These are phyloP conservation scores for Cephus runcator DNA, from an alignment of 2,888 invertebrate genomes.

Conservation along the genomic window DNA sequence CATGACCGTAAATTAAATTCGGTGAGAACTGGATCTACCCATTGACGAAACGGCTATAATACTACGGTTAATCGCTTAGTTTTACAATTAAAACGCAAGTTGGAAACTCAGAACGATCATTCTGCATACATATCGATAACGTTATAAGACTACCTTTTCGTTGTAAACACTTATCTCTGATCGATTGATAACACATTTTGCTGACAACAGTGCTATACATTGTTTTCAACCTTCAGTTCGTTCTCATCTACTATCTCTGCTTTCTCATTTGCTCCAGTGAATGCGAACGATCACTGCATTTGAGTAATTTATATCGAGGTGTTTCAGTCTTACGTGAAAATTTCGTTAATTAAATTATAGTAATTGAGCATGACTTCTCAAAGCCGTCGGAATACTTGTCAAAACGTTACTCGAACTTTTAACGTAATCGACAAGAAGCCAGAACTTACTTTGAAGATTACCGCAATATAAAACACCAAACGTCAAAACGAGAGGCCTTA, in stretches of 20 bases:
- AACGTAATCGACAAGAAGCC: background rate
- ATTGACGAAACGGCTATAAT: background rate
- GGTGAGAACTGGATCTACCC: constrained; percentile 12
- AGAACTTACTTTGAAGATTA: too few species aligned
- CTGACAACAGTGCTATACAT: background rate
- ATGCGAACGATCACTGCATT: background rate
- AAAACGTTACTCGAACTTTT: background rate
- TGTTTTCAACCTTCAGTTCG: background rate
- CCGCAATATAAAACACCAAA: too few species aligned
- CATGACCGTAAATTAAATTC: constrained; percentile 46
- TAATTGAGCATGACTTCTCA: constrained; percentile 46
- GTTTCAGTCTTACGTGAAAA: constrained; percentile 56
- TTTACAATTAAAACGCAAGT: background rate
- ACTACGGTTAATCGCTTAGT: background rate
- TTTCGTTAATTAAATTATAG: constrained; percentile 43
- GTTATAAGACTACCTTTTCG: background rate
- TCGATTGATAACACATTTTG: background rate
- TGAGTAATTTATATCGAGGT: constrained; percentile 29
- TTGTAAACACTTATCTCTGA: background rate
- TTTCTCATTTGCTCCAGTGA: too few species aligned
- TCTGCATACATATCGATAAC: background rate
- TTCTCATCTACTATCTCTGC: too few species aligned
- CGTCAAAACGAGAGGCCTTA: too few species aligned
- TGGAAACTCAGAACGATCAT: background rate
- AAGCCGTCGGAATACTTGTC: constrained; percentile 27